These are phyloP conservation scores for Protophormia terraenovae DNA, from an alignment of 2,888 invertebrate genomes.

Conservation along the genomic window DNA sequence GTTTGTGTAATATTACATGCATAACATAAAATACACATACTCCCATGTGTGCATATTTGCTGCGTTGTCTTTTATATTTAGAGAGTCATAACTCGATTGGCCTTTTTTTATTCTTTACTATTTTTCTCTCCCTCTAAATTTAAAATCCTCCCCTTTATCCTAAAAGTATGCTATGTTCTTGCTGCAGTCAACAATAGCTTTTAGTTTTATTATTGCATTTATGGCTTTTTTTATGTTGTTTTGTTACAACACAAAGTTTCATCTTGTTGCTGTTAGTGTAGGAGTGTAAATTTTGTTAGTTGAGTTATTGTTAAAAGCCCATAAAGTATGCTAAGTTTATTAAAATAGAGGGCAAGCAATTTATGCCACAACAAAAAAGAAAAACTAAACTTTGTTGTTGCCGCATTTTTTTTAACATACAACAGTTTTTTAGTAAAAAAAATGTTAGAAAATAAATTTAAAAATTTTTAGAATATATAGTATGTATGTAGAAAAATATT, in stretches of 20 bases:
- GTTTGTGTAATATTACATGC: not conserved
- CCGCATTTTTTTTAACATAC: not conserved
- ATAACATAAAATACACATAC: not conserved
- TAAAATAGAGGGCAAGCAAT: conserved; percentile 58
- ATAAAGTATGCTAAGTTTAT: conserved; percentile 65
- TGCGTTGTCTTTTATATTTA: not conserved
- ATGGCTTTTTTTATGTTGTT: not conserved
- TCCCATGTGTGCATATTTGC: not conserved
- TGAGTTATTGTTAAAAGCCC: conserved; percentile 62
- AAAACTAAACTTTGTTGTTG: conserved; percentile 3
- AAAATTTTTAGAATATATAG: not conserved
- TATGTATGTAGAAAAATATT: not conserved
- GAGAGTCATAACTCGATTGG: conserved; percentile 47
- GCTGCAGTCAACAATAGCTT: conserved; percentile 35
- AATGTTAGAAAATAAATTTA: conserved; percentile 10
- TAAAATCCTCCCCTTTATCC: too few relatives aligned
- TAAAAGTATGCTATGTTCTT: conserved; percentile 18
- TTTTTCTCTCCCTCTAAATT: not conserved
- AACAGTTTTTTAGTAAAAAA: not conserved
- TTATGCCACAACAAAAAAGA: conserved; percentile 19
- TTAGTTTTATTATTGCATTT: conserved; percentile 64
- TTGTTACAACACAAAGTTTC: conserved; percentile 31
- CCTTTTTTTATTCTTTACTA: not conserved
- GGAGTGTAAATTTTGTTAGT: conserved; percentile 62
- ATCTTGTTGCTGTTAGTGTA: not conserved